Percentiles rank a stretch among this genome's conserved stretches.
These are phyloP conservation scores for Mystacornis crossleyi DNA, from an alignment of 2,113 vertebrate species.

Conservation along the genomic window DNA sequence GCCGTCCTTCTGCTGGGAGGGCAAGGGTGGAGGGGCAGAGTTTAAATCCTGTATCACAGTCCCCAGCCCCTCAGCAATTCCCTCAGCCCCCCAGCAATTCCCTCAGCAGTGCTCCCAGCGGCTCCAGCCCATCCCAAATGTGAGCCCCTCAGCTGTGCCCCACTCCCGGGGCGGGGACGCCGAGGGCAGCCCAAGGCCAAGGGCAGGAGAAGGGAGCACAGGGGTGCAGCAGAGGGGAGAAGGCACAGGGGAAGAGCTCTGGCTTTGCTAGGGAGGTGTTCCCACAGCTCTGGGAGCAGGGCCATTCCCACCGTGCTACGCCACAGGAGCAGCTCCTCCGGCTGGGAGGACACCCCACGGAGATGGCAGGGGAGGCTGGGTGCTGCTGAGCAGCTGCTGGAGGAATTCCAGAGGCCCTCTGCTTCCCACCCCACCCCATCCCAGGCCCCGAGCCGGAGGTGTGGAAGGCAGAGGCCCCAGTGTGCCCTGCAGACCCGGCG, in stretches of 20 bases:
- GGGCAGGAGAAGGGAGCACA: neutral
- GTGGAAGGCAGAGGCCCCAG: neutral
- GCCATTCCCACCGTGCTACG: accelerated
- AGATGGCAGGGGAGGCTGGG: neutral
- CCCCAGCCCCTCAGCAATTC: neutral
- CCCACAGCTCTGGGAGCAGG: neutral
- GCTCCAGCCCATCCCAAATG: neutral
- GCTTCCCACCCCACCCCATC: neutral
- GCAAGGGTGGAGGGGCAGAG: neutral
- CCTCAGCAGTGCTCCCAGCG: neutral
- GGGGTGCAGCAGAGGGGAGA: neutral
- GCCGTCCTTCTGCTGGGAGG: constrained; percentile 91
- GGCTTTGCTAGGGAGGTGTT: neutral
- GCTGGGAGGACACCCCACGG: neutral
- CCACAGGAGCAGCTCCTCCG: neutral
- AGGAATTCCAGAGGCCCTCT: neutral
- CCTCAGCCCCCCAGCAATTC: neutral
- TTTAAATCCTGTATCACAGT: neutral
- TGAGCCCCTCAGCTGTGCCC: neutral
- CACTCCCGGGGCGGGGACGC: neutral
- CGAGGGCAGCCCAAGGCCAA: neutral
- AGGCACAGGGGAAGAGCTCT: neutral
- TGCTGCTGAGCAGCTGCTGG: neutral
- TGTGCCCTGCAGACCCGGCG: accelerated
- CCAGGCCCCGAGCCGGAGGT: neutral